phyloP scores from a whole-genome alignment of 2,888 invertebrate species.

The Fabriciana adippe region DNA sequence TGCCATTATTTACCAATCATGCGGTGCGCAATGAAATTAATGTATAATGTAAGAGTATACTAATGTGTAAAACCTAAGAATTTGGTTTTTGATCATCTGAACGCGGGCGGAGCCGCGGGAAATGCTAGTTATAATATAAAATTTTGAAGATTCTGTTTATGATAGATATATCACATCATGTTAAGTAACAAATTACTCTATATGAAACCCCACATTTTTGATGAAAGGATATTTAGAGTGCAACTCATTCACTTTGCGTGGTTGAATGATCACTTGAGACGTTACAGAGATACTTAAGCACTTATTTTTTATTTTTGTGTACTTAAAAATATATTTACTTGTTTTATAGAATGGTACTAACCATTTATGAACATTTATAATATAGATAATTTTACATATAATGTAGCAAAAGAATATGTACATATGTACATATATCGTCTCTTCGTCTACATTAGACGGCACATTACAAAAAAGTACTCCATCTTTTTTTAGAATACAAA shows the following conservation, averaged over 20 bases:
- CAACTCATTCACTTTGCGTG: constrained; percentile 29
- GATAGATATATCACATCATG: constrained; percentile 19
- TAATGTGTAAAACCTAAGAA: too few relatives aligned
- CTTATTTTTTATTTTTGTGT: constrained; percentile 24
- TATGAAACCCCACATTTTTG: constrained; percentile 38
- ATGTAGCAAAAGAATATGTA: too few relatives aligned
- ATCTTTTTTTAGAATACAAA: too few relatives aligned
- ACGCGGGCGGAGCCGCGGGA: too few relatives aligned
- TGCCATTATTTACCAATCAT: too few relatives aligned
- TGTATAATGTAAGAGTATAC: too few relatives aligned
- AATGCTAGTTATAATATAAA: neutral
- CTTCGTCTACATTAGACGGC: too few relatives aligned
- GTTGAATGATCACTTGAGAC: constrained; percentile 38
- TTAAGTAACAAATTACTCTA: constrained; percentile 33
- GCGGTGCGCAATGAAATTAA: too few relatives aligned
- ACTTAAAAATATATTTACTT: constrained; percentile 18
- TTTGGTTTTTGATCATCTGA: too few relatives aligned
- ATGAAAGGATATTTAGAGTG: constrained; percentile 40
- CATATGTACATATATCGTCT: too few relatives aligned
- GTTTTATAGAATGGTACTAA: constrained; percentile 1
- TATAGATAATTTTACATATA: too few relatives aligned
- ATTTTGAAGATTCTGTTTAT: neutral
- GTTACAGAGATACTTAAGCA: constrained; percentile 28
- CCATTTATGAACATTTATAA: constrained; percentile 4
- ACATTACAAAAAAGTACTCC: too few relatives aligned